Evolutionary conservation across 2,113 vertebrate species (phyloP).

Genomic region (Phrynocephalus versicolor): DNA sequence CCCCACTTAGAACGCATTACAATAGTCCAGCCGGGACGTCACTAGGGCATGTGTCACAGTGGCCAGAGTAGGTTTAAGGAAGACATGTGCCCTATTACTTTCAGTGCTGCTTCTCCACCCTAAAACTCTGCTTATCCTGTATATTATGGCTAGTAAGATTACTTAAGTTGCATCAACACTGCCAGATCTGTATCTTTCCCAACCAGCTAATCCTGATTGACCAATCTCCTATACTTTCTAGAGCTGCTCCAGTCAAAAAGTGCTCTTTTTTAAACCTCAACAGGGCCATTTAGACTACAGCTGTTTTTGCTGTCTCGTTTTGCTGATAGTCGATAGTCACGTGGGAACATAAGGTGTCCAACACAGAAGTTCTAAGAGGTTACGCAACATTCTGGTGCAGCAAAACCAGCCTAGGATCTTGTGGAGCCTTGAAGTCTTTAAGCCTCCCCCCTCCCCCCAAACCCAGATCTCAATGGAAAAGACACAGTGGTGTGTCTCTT

Average conservation of each 20-base stretch:
- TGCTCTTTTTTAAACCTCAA: background rate
- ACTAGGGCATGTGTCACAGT: too few relatives aligned
- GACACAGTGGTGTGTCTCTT: too few relatives aligned
- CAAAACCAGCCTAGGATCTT: too few relatives aligned
- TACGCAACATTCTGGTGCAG: too few relatives aligned
- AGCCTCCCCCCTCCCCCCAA: too few relatives aligned
- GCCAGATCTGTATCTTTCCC: background rate
- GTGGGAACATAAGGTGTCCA: background rate
- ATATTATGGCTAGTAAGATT: background rate
- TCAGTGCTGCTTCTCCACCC: background rate
- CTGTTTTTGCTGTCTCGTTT: background rate
- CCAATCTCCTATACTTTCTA: background rate
- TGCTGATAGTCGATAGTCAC: background rate
- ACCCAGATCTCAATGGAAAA: too few relatives aligned
- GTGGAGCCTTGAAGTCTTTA: too few relatives aligned
- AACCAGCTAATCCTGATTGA: constrained; percentile 6
- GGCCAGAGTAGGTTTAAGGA: too few relatives aligned
- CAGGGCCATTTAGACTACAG: background rate
- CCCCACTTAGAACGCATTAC: too few relatives aligned
- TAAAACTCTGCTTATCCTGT: background rate
- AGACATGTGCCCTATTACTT: background rate
- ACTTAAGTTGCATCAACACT: background rate
- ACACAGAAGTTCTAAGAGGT: background rate
- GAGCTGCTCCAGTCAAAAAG: background rate
- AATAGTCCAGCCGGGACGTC: too few relatives aligned